Evolutionary conservation across 2,888 invertebrate species (phyloP), one percentile per base, ranked within the genome.

Genomic region (Leptinotarsa juncta): DNA sequence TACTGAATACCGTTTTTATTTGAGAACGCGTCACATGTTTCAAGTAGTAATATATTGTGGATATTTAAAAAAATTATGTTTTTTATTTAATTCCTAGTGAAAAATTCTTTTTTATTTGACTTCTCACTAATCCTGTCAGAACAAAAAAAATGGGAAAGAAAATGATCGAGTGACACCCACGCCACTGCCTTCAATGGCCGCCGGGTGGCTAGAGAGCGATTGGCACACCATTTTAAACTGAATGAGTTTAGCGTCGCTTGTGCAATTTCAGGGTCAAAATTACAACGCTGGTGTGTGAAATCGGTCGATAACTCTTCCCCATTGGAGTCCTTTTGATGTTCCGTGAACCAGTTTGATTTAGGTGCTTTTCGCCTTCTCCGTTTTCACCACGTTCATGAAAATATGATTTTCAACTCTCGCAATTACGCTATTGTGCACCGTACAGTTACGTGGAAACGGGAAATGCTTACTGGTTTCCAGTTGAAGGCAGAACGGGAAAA

Each of bases 211-310:
- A 26, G 67, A 49, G 51, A 26, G 62, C 62, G 62, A 62, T 62
- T 62, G 26, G 62, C 62, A 69, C 53, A 68, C 5, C 69, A 49
- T 48, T 69, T 57, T 55, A 48, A 48, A 50, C 55, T 78, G 76
- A 76, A 76, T 76, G 76, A 72, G 72, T 78, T 70, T 49, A 68
- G 57, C 71, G 20, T 60, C 65, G 66, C 69, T 72, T 76, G 72
- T 75, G 77, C 74, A 77, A 72, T 76, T 79, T 81, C 81, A 81
- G 79, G 82, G 81, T 82, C 81, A 81, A 78, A 80, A 82, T 81
- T 82, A 80, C 82, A 75, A 81, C 77, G 74, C 73, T 71, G 71
- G 78, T 77, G 79, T 80, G 79, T 75, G 76, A 81, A 81, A 81
- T 81, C 78, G 80, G 79, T 81, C 82, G 80, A 82, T 82, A 80